Base-by-base conservation (phyloP, 2,888 invertebrate species). In the Sinhomidia bicolor region DNA sequence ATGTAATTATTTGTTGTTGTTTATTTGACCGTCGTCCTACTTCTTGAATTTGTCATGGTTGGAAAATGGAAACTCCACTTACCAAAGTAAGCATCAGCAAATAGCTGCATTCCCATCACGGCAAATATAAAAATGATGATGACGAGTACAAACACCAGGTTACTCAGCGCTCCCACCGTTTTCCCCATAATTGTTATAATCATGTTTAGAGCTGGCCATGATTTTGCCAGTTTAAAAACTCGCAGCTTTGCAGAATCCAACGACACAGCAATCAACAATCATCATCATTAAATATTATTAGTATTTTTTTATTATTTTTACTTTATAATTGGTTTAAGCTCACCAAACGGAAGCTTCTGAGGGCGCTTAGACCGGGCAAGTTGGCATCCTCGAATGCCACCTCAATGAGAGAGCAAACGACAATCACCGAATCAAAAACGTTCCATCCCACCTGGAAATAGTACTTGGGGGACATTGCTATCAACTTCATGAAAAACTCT, bases 81-180 rank as follows among this genome's bases (percentile, higher is more conserved):
- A 96, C 97, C 97, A 94, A 95, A 95, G 94, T 99, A 99, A 94
- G 98, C 97, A 95, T 97, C 97, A 93, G 98, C 98, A 95, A 99
- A 99, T 93, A 99, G 96, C 95, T 99, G 99, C 98, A 99, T 99
- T 94, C 99, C 99, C 98, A 99, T 99, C 93, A 99, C 99, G 94
- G 99, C 99, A 95, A 99, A 99, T 95, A 99, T 99, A 96, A 99
- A 99, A 95, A 99, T 98, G 95, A 99, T 99, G 95, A 99, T 99
- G 94, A 97, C 98, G 94, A 99, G 95, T 94, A 99, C 99, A 95
- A 99, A 98, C 93, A 98, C 98, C 95, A 99, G 95, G 95, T 99
- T 99, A 95, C 98, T 99, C 95, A 99, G 95, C 94, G 99, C 99
- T 94, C 98, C 99, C n/a, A 68, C 74, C 0, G 62, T 62, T 41